Conservation (phyloP, 2,113 vertebrate genomes). For the Cichladusa arquata region DNA sequence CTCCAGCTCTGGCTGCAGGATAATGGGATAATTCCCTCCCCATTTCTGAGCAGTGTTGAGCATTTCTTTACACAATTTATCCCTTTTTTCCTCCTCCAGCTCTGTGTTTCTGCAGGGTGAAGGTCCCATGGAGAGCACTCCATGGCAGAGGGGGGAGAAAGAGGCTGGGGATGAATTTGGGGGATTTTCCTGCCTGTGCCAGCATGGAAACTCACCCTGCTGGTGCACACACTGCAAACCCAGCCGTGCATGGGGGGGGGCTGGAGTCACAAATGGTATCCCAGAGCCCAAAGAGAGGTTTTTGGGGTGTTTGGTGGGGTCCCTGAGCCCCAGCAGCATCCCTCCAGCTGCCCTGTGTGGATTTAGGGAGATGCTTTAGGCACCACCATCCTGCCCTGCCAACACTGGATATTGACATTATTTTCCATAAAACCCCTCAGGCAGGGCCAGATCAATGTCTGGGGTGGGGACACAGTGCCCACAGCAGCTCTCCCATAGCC, state of each 20-base stretch:
- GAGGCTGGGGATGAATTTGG: neutral
- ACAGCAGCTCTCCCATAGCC: slow-evolving; percentile 49
- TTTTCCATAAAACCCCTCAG: neutral
- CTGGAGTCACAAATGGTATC: neutral
- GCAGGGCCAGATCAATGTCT: neutral
- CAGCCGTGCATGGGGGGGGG: accelerated
- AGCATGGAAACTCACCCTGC: accelerated
- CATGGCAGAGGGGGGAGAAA: neutral
- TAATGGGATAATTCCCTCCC: neutral
- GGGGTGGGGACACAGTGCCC: neutral
- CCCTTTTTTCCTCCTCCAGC: neutral
- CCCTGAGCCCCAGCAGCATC: neutral
- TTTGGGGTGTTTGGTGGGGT: neutral
- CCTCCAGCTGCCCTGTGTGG: neutral
- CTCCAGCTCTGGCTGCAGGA: neutral
- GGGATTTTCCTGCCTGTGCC: neutral
- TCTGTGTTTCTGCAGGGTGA: neutral
- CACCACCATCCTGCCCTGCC: neutral
- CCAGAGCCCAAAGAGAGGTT: neutral
- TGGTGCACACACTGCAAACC: neutral
- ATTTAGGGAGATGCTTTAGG: neutral
- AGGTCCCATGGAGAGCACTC: neutral
- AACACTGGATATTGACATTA: accelerated
- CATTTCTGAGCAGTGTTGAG: accelerated
- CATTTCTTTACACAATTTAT: neutral